These are phyloP conservation scores for Pseudopodoces humilis DNA, from an alignment of 2,113 vertebrate species.

Conservation along the genomic window DNA sequence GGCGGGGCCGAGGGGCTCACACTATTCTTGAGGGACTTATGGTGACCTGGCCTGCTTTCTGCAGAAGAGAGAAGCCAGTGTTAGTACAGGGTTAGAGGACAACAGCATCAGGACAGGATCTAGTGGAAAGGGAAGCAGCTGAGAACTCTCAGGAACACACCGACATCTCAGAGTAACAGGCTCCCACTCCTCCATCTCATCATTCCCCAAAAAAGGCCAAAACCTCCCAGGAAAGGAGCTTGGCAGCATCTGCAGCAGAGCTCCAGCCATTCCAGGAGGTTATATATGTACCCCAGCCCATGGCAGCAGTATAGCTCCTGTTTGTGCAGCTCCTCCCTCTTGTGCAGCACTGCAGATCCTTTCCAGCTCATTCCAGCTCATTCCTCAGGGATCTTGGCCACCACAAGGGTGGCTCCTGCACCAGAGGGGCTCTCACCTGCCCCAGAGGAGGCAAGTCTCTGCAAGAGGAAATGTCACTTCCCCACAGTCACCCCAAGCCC, in stretches of 20 bases:
- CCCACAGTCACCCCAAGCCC: conserved; percentile 11
- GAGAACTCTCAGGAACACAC: background rate
- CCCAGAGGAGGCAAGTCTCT: background rate
- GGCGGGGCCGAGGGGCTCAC: conserved; percentile 72
- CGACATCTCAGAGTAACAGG: background rate
- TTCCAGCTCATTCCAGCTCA: background rate
- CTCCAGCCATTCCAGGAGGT: background rate
- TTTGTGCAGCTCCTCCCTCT: background rate
- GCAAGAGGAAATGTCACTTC: conserved; percentile 8
- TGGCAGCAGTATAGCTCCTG: background rate
- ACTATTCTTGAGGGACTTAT: conserved; percentile 81
- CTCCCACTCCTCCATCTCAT: background rate
- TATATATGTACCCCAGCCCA: background rate
- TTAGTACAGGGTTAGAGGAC: conserved; percentile 61
- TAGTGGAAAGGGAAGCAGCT: background rate
- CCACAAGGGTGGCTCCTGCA: background rate
- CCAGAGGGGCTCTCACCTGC: rapidly evolving
- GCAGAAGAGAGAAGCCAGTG: conserved; percentile 69
- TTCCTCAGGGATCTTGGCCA: background rate
- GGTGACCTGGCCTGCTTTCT: conserved; percentile 75
- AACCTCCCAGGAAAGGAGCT: background rate
- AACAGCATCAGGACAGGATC: background rate
- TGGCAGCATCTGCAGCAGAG: background rate
- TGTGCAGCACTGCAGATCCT: background rate
- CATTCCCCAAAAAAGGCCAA: background rate